Percentiles rank a stretch among this genome's conserved stretches.
Evolutionary conservation across 2,797 vertebrate genomes (phyloP).

Genomic region (Sebastes trivittatus): DNA sequence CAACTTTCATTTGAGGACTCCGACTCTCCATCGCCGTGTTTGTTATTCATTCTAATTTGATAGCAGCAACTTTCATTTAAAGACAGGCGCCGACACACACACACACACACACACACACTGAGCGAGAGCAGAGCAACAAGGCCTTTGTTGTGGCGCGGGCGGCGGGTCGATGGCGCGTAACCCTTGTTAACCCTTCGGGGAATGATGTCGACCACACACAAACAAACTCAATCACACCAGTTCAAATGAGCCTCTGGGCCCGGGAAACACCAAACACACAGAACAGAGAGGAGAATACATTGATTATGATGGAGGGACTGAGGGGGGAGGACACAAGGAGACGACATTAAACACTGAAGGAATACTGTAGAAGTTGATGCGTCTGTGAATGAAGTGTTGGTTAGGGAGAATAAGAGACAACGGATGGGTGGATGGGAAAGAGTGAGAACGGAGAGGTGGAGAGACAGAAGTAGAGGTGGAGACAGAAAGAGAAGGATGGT

Average conservation of each 20-base stretch:
- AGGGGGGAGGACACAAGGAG: constrained; percentile 1
- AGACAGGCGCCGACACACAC: constrained; percentile 13
- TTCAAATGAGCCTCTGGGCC: constrained; percentile 80
- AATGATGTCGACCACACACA: constrained; percentile 84
- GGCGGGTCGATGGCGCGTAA: constrained; percentile 77
- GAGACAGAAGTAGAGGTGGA: neutral
- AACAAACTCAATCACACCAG: constrained; percentile 86
- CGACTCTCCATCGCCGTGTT: constrained; percentile 32
- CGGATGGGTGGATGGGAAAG: neutral
- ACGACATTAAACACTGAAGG: constrained; percentile 37
- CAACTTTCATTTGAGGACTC: constrained; percentile 44
- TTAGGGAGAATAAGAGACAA: neutral
- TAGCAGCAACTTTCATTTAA: constrained; percentile 65
- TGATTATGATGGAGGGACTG: constrained; percentile 69
- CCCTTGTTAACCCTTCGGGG: constrained; percentile 84
- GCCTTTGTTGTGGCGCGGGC: constrained; percentile 75
- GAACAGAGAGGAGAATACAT: constrained; percentile 66
- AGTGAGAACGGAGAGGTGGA: neutral
- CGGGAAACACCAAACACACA: constrained; percentile 77
- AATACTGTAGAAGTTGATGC: constrained; percentile 46
- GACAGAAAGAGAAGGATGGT: no score
- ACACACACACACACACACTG: constrained; percentile 10
- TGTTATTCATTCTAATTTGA: constrained; percentile 71
- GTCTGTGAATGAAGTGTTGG: constrained; percentile 25
- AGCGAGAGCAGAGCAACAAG: constrained; percentile 40